Conservation (phyloP, 2,113 vertebrate genomes). For the Antechinus flavipes region DNA sequence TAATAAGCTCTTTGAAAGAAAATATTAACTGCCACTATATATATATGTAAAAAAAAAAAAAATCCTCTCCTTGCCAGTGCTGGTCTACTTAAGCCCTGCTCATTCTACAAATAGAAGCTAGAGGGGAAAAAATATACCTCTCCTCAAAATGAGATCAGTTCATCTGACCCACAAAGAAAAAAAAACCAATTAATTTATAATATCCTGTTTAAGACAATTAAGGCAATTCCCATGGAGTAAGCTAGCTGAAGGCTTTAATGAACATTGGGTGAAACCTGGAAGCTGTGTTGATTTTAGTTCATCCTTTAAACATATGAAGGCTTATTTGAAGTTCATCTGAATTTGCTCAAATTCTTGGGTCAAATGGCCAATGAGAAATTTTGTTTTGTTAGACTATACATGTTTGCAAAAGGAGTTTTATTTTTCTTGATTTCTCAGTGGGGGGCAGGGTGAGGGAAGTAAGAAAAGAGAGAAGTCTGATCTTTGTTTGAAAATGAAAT, state of each 20-base stretch:
- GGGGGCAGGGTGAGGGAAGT: background rate
- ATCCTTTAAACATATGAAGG: conserved; percentile 6
- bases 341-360: conserved; percentile 40
- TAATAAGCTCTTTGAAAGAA: conserved; percentile 20
- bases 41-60: background rate
- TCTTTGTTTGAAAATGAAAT: background rate
- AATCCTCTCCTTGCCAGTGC: background rate
- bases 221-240: conserved; percentile 65
- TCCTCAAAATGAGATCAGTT: conserved; percentile 72
- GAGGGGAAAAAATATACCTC: conserved; percentile 35
- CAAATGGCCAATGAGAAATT: background rate
- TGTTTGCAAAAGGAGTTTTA: background rate
- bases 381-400: background rate
- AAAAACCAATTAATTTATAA: conserved; percentile 75
- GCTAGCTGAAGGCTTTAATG: conserved; percentile 40
- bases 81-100: conserved; percentile 39
- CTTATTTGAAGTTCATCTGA: conserved; percentile 29
- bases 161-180: conserved; percentile 67
- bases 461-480: background rate
- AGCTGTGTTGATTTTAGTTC: conserved; percentile 33
- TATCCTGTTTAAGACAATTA: conserved; percentile 61
- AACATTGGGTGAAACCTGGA: conserved; percentile 33
- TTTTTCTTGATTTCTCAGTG: background rate
- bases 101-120: conserved; percentile 46
- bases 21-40: background rate